A percentile compares a stretch with the other conserved stretches of the same genome.
phyloP scores from a whole-genome alignment of 2,113 vertebrate species.

The Murina feae region DNA sequence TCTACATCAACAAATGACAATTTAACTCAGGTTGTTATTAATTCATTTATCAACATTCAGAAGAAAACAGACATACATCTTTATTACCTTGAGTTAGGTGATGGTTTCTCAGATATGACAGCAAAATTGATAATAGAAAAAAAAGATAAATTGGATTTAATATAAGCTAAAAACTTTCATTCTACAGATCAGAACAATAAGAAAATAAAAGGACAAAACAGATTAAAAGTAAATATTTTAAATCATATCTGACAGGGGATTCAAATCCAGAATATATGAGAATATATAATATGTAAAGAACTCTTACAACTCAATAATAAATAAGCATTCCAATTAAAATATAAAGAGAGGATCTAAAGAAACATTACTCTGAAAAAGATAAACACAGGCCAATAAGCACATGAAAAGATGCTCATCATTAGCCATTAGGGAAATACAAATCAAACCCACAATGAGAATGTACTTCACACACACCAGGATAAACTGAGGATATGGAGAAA shows the following conservation, averaged over 20 bases:
- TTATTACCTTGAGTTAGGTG: not conserved
- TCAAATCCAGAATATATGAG: not conserved
- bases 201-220: not conserved
- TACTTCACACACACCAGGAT: not conserved
- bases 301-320: not conserved
- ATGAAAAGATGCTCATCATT: not conserved
- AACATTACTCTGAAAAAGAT: not conserved
- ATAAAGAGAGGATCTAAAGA: not conserved
- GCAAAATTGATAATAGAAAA: not conserved
- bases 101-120: not conserved
- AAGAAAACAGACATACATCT: not conserved
- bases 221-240: not conserved
- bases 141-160: not conserved
- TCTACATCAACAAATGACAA: not conserved
- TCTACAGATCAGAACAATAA: not conserved
- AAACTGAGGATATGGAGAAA: not conserved
- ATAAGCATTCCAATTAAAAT: not conserved
- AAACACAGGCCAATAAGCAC: not conserved
- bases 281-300: not conserved
- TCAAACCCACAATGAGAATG: not conserved
- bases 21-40: not conserved
- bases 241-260: not conserved
- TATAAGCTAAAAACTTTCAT: not conserved
- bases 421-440: not conserved
- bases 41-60: not conserved